Evolutionary conservation across 2,113 vertebrate genomes (phyloP), one percentile per base, ranked within the genome.

Genomic region (Zapus hudsonius): DNA sequence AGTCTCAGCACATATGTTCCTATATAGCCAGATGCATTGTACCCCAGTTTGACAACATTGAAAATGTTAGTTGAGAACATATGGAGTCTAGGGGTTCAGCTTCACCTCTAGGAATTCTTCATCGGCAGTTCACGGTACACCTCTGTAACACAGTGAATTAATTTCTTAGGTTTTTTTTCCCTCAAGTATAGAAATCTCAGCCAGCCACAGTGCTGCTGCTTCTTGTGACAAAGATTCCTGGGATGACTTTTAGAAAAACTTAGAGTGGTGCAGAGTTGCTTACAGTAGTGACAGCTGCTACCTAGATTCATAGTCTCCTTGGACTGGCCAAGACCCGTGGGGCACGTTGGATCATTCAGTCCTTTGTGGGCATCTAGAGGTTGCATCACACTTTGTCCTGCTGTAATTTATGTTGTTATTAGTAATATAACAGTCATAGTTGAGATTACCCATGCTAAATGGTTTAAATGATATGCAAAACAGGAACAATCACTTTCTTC

Each of bases 21-120:
- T 69, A 15, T 73, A 78, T 29, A 78, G 70, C 11, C n/a, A 86
- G 16, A 31, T 82, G 23, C 61, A 40, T 1, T 10, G 36, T 63
- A 52, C 47, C 20, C 22, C 78, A 47, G 63, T 81, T 36, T 72
- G 23, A 80, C 73, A 42, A n/a, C n/a, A n/a, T n/a, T n/a, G n/a
- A n/a, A n/a, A 90, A 63, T 75, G 19, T 75, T 81, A 38, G 40
- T 83, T 89, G 88, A 55, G 64, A 94, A 84, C 84, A 61, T 72
- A 66, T 67, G 66, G 52, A 66, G 38, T 72, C 61, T 75, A 69
- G 86, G 95, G 47, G 38, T n/a, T 85, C 63, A 72, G 47, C 63
- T 86, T 31, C 31, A 86, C 38, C 31, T 82, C 74, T 81, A 86
- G 88, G 91, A 93, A 72, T 78, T 90, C 69, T 95, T 82, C 11